Conservation (phyloP, 2,888 invertebrate genomes). For the Gari tellinella region DNA sequence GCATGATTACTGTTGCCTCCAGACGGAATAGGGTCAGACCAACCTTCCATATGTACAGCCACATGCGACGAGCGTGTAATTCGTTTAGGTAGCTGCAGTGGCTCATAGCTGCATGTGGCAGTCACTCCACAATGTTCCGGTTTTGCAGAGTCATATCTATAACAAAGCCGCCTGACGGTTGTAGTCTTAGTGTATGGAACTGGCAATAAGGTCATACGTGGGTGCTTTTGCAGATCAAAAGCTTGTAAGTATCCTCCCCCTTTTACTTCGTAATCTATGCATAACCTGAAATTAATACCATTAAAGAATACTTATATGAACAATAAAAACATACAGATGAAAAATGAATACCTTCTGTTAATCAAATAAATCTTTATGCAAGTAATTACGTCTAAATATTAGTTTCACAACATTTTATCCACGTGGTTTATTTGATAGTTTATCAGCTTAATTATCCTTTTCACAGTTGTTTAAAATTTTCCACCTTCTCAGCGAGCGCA, state of each 20-base stretch:
- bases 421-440: too few relatives aligned
- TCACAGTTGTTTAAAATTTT: too few relatives aligned
- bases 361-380: too few relatives aligned
- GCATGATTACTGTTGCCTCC: slow-evolving; percentile 30
- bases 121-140: slow-evolving; percentile 7
- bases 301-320: too few relatives aligned
- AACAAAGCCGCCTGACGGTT: slow-evolving; percentile 26
- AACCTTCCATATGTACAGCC: slow-evolving; percentile 43
- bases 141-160: slow-evolving; percentile 29
- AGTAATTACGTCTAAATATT: too few relatives aligned
- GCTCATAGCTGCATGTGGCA: slow-evolving; percentile 30
- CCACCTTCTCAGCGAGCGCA: too few relatives aligned
- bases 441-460: too few relatives aligned
- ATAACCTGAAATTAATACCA: slow-evolving; percentile 24
- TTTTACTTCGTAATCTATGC: slow-evolving; percentile 27
- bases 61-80: slow-evolving; percentile 31
- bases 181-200: slow-evolving; percentile 18
- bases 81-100: slow-evolving; percentile 26
- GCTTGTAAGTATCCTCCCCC: slow-evolving; percentile 49
- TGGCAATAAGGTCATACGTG: not conserved
- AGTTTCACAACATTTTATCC: too few relatives aligned
- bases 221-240: not conserved
- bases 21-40: slow-evolving; percentile 55
- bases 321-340: too few relatives aligned
- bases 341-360: too few relatives aligned